These are phyloP conservation scores for Drosophila tani DNA, from an alignment of 1,140 invertebrate genomes.

Conservation along the genomic window DNA sequence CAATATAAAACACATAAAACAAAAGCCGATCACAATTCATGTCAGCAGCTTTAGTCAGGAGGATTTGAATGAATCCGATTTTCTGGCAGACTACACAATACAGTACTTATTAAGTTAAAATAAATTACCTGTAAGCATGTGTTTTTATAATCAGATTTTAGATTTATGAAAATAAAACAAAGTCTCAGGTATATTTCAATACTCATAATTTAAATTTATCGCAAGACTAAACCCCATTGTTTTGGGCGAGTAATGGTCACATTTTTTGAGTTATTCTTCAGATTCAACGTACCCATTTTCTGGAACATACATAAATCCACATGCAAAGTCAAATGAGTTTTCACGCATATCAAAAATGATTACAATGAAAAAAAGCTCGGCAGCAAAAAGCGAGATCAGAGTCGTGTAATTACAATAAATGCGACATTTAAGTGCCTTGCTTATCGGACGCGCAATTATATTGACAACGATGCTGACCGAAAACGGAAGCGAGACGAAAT, in stretches of 20 bases:
- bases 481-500: slow-evolving; percentile 49
- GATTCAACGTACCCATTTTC: slow-evolving; percentile 1
- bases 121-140: too few relatives aligned
- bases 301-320: slow-evolving; percentile 7
- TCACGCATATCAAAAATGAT: slow-evolving; percentile 59
- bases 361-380: slow-evolving; percentile 43
- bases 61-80: slow-evolving; percentile 48
- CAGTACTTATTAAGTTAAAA: too few relatives aligned
- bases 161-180: too few relatives aligned
- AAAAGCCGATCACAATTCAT: slow-evolving; percentile 47
- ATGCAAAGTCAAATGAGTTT: slow-evolving; percentile 36
- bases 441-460: slow-evolving; percentile 78
- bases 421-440: slow-evolving; percentile 80
- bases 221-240: too few relatives aligned
- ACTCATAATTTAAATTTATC: too few relatives aligned
- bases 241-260: too few relatives aligned
- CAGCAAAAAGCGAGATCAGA: slow-evolving; percentile 19
- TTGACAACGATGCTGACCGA: slow-evolving; percentile 61
- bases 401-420: slow-evolving; percentile 79
- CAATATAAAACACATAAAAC: slow-evolving; percentile 44
- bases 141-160: too few relatives aligned
- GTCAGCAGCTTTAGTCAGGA: slow-evolving; percentile 54
- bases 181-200: too few relatives aligned
- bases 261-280: too few relatives aligned
- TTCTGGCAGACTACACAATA: neutral